phyloP scores from a whole-genome alignment of 1,140 invertebrate genomes.

The Listronotus oregonensis region DNA sequence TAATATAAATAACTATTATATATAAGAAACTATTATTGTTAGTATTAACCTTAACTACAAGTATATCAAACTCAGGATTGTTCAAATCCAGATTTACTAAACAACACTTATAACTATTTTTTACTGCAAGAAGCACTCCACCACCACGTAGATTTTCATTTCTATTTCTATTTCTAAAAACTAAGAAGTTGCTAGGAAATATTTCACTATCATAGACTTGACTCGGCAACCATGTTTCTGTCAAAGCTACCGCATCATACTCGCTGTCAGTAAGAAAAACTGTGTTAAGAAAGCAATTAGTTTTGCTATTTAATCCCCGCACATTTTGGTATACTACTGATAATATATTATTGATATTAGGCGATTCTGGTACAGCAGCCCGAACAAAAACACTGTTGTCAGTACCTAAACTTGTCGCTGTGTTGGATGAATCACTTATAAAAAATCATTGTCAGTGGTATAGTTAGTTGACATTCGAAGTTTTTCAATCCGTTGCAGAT shows the following conservation, averaged over 20 bases:
- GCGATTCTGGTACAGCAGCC: neutral
- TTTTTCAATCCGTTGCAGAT: neutral
- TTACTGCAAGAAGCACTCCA: conserved; percentile 1
- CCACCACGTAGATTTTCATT: neutral
- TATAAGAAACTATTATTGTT: neutral
- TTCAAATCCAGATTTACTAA: neutral
- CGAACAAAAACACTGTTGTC: neutral
- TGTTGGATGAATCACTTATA: too few relatives aligned
- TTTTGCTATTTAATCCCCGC: conserved; percentile 3
- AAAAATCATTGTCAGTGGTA: too few relatives aligned
- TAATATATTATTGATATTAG: neutral
- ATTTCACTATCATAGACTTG: neutral
- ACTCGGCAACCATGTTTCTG: neutral
- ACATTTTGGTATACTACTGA: neutral
- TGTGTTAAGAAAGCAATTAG: neutral
- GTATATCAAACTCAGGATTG: neutral
- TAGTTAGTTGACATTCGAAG: too few relatives aligned
- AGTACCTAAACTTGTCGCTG: too few relatives aligned
- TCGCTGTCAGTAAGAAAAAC: neutral
- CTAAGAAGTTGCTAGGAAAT: neutral
- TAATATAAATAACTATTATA: neutral
- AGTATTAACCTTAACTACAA: neutral
- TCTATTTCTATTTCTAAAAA: conserved; percentile 3
- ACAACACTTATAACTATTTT: neutral
- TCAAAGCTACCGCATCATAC: neutral